Conservation (phyloP, 2,797 vertebrate genomes). For the Sebastes oblongus region DNA sequence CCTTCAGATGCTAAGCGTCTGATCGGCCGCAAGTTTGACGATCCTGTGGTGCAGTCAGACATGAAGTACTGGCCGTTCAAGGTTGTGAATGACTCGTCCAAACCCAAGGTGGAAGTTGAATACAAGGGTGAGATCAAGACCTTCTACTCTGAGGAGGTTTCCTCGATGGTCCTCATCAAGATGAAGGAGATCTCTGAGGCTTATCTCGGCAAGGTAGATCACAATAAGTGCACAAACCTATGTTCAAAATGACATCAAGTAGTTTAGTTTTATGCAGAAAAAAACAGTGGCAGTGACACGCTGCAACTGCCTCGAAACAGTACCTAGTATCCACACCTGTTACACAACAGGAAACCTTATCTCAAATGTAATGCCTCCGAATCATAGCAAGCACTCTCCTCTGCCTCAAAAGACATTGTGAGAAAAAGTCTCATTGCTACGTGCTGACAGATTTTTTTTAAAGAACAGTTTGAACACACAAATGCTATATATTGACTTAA, state of each 20-base stretch:
- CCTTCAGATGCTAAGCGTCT: conserved; percentile 89
- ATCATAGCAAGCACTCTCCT: not conserved
- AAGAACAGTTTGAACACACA: not conserved
- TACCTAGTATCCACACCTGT: not conserved
- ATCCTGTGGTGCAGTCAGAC: conserved; percentile 89
- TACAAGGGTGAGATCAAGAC: conserved; percentile 90
- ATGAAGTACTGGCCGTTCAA: conserved; percentile 95
- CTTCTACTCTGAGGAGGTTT: conserved; percentile 91
- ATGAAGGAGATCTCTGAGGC: conserved; percentile 95
- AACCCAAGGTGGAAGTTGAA: conserved; percentile 91
- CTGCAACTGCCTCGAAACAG: not conserved
- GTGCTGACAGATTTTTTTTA: not conserved
- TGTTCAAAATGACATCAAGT: not conserved
- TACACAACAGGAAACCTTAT: not conserved
- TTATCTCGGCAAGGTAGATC: conserved; percentile 88
- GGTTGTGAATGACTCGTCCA: conserved; percentile 86
- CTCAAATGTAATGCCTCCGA: not conserved
- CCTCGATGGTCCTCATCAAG: conserved; percentile 93
- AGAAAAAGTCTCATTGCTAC: not conserved
- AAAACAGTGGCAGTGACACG: not conserved
- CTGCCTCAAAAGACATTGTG: not conserved
- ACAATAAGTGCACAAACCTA: not conserved
- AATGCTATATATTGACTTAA: not conserved
- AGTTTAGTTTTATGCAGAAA: not conserved
- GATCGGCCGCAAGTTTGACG: conserved; percentile 90